Evolutionary conservation across 2,888 invertebrate genomes (phyloP).

Genomic region (Halocaridina rubra): DNA sequence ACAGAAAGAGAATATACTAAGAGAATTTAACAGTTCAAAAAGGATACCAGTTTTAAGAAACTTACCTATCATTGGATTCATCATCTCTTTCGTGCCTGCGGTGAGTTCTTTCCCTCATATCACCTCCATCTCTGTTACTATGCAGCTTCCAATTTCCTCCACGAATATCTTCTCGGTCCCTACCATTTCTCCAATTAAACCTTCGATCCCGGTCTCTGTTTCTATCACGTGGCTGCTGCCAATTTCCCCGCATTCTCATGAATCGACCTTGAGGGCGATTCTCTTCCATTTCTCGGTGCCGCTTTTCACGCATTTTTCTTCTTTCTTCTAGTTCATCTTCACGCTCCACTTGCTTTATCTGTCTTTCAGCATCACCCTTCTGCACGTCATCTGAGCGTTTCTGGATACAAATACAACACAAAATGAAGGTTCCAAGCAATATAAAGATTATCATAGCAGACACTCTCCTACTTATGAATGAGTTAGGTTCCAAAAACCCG

Average conservation of each 20-base stretch:
- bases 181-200: neutral
- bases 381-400: no score
- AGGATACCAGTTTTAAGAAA: no score
- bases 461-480: no score
- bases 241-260: neutral
- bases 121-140: neutral
- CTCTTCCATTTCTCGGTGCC: constrained; percentile 51
- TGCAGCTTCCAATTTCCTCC: neutral
- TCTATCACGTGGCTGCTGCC: neutral
- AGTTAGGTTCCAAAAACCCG: no score
- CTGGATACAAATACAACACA: no score
- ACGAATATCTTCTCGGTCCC: neutral
- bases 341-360: constrained; percentile 41
- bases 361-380: constrained; percentile 43
- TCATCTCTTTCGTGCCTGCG: neutral
- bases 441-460: no score
- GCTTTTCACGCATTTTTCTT: constrained; percentile 48
- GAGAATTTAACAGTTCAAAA: no score
- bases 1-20: no score
- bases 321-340: constrained; percentile 53
- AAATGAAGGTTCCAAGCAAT: no score
- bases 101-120: neutral
- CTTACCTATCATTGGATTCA: neutral
- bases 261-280: neutral
- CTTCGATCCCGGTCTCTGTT: neutral